Percentiles rank a stretch among this genome's conserved stretches.
phyloP scores from a whole-genome alignment of 2,888 invertebrate genomes.

The Sesamia inferens region DNA sequence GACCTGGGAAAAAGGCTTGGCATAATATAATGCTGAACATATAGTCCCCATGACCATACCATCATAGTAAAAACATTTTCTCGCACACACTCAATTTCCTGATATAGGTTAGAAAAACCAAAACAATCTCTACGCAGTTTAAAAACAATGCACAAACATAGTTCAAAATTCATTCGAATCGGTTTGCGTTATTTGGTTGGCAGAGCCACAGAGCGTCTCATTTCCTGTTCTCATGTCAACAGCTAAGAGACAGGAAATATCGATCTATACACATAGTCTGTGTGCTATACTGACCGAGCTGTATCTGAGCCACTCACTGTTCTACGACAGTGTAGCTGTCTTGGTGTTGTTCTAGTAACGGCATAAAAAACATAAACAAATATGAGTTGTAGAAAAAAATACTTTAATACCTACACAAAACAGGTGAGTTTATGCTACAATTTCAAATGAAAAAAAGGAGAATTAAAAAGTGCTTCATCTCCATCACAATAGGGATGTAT shows the following conservation, averaged over 20 bases:
- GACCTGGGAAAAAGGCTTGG: no score
- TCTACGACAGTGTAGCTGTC: neutral
- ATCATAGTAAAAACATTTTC: neutral
- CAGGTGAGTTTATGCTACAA: no score
- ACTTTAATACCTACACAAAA: no score
- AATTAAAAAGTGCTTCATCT: no score
- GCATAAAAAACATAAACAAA: no score
- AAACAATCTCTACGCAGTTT: neutral
- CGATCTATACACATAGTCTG: conserved; percentile 10
- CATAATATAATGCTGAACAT: no score
- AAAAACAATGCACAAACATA: conserved; percentile 20
- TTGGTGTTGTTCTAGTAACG: neutral
- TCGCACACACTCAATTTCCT: no score
- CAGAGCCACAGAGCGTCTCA: conserved; percentile 20
- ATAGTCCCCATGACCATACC: neutral
- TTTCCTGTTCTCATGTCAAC: conserved; percentile 49
- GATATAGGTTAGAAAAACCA: neutral
- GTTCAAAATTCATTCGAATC: conserved; percentile 23
- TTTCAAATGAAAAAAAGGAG: no score
- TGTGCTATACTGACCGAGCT: conserved; percentile 2
- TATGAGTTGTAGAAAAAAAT: no score
- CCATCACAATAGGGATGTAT: no score
- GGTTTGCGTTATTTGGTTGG: conserved; percentile 31
- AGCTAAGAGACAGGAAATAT: conserved; percentile 32
- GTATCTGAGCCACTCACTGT: conserved; percentile 8